Base-by-base conservation (phyloP, 2,888 invertebrate species). In the Stenodera caucasica region DNA sequence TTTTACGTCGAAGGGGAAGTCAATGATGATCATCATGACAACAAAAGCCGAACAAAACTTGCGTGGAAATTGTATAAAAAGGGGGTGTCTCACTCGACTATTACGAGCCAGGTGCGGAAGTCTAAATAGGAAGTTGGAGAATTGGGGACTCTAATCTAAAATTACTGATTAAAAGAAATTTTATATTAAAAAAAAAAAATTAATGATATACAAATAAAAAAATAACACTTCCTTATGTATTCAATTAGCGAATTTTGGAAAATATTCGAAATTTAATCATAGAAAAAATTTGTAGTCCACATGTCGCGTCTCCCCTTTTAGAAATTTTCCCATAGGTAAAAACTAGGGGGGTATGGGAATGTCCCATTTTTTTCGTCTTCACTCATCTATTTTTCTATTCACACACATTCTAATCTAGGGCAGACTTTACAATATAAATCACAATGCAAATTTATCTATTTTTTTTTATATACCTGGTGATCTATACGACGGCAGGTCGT, bases 381-480 rank as follows among this genome's bases (percentile, higher is more conserved):
- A 45, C 33, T 33, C 33, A n/a, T 23, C 45, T n/a, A 45, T n/a
- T 45, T n/a, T 2, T 45, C 45, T 45, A 45, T 45, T 45, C 45
- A 45, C 23, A 45, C 45, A 37, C 15, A 37, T 8, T 15, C 52
- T 53, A 33, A 29, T 58, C 40, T 58, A 58, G 49, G 52, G 23
- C 45, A 45, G 45, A 45, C 30, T 30, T 61, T 60, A 66, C 49
- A 55, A 57, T 60, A 51, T 55, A 49, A 51, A 63, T 51, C 64
- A 68, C 67, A 70, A 70, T 68, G 68, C 68, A 61, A 68, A 66
- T 60, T 60, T 63, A 63, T 55, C 57, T 61, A 56, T 61, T 61
- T 57, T 61, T 14, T 58, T 58, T 58, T 58, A 55, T 58, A 18
- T 11, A 26, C 26, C 26, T 45, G 45, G 23, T 23, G 1, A 30